Base-by-base conservation (phyloP, 2,888 invertebrate species). In the Chrysotoxum bicinctum region DNA sequence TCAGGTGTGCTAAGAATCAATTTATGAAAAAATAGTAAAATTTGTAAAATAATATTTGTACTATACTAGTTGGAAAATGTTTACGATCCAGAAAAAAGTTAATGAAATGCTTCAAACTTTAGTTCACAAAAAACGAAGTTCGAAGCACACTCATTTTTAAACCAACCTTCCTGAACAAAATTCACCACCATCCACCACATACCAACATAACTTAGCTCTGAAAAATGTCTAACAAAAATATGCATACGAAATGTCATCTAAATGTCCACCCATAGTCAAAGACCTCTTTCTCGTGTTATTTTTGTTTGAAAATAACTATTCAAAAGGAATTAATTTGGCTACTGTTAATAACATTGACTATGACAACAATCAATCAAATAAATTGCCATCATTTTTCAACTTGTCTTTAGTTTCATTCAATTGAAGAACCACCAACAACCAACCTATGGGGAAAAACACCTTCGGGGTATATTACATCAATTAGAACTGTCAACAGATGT, bases 401-500 rank as follows among this genome's bases (percentile, higher is more conserved):
- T 16, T 23, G 54, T 66, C 21, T 40, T 50, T 21, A 54, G 54
- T 68, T 68, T 32, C 26, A 32, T 73, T 68, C 68, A 50, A 48
- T 69, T 56, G 40, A 1, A 54, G 16, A 54, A 54, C 10, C n/a
- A 54, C 30, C 30, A 54, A n/a, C n/a, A 14, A 58, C 21, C 35
- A 54, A 21, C 2, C 19, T 35, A 32, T 58, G 58, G 37, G 19
- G 30, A 66, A 58, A 80, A 66, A 80, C 84, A 84, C 70, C 84
- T 84, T 68, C 69, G 54, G 58, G 84, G 80, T 72, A 80, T 76
- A 80, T 84, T 84, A 84, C 84, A 85, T 85, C 85, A 77, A 81
- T 81, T 85, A 85, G 76, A 77, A 81, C 85, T 85, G 85, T 85
- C 85, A 85, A 73, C 85, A 81, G 76, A 85, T 84, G 80, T 79